Evolutionary conservation across 2,113 vertebrate genomes (phyloP).

Genomic region (Syngnathus floridae): DNA sequence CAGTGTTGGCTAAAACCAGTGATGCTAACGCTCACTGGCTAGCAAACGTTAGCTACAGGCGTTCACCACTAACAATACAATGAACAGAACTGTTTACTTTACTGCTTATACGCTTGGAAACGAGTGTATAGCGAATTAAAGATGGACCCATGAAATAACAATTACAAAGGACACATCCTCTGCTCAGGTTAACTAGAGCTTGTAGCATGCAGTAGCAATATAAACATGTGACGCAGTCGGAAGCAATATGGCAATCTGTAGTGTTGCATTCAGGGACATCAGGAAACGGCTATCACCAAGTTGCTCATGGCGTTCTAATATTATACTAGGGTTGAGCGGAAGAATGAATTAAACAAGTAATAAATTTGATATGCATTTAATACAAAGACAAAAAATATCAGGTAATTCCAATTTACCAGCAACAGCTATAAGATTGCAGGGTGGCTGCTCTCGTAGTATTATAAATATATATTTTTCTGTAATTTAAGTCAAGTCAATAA

Average conservation of each 20-base stretch:
- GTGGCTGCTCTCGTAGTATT: not conserved
- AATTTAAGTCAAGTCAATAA: not conserved
- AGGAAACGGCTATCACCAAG: not conserved
- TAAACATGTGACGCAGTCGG: conserved; percentile 55
- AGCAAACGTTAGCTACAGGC: conserved; percentile 33
- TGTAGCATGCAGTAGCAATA: conserved; percentile 36
- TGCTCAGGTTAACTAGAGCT: conserved; percentile 16
- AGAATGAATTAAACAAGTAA: not conserved
- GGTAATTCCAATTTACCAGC: not conserved
- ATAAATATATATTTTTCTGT: no score
- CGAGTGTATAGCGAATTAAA: conserved; percentile 4
- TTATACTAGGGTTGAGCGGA: no score
- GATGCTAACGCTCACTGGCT: conserved; percentile 49
- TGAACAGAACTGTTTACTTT: not conserved
- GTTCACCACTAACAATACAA: not conserved
- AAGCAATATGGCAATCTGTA: conserved; percentile 50
- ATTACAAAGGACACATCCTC: not conserved
- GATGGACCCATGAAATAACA: not conserved
- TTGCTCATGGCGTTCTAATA: not conserved
- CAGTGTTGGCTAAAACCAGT: conserved; percentile 34
- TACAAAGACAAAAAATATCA: not conserved
- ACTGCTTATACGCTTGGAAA: not conserved
- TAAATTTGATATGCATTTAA: not conserved
- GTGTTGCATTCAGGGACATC: conserved; percentile 27
- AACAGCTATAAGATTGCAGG: not conserved